Evolutionary conservation across 2,113 vertebrate genomes (phyloP).

Genomic region (Ranitomeya variabilis): DNA sequence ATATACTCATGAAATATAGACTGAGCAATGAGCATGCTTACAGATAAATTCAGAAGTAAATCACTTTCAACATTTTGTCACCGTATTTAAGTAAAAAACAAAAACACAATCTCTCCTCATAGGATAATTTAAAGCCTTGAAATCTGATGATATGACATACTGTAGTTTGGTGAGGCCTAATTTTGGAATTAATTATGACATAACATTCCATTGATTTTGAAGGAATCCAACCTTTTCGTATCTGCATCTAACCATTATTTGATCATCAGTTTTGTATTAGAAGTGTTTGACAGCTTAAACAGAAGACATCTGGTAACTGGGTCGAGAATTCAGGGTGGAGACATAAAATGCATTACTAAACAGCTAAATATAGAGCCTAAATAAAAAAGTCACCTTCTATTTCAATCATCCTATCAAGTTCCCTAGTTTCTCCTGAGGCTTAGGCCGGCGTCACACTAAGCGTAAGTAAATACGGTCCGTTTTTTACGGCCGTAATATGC

Average conservation of each 20-base stretch:
- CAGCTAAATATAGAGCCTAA: background rate
- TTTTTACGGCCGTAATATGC: no score
- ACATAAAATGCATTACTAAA: background rate
- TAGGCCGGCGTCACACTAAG: no score
- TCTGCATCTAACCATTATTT: background rate
- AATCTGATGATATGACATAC: constrained; percentile 9
- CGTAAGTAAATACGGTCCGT: no score
- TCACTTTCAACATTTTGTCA: constrained; percentile 32
- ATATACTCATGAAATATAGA: constrained; percentile 50
- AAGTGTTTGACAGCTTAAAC: constrained; percentile 12
- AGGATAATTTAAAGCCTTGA: background rate
- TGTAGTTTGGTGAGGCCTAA: background rate
- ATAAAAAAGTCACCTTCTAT: background rate
- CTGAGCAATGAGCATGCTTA: constrained; percentile 43
- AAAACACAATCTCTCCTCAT: background rate
- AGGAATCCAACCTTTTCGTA: background rate
- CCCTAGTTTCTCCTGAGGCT: background rate
- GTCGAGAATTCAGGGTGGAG: background rate
- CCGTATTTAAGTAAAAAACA: background rate
- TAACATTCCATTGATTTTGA: background rate
- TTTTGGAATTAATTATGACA: background rate
- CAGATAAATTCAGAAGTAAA: constrained; percentile 53
- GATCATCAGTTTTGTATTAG: background rate
- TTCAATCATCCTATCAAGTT: background rate
- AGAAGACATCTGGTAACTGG: background rate